Percentiles rank a stretch among this genome's conserved stretches.
phyloP scores from a whole-genome alignment of 2,113 vertebrate genomes.

The Pomatostomus ruficeps region DNA sequence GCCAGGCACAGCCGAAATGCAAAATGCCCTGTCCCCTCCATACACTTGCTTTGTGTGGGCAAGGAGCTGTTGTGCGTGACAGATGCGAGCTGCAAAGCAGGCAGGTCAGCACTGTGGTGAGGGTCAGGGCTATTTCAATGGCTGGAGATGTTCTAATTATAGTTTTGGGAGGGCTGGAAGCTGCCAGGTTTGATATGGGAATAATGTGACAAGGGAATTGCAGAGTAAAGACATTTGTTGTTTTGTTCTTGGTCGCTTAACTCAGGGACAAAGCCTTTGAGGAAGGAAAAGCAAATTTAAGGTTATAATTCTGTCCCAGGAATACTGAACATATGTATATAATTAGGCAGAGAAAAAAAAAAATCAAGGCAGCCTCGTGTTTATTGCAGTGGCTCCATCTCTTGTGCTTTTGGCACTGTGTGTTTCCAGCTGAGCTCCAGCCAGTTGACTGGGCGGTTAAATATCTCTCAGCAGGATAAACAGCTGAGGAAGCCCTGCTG shows the following conservation, averaged over 20 bases:
- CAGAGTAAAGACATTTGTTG: neutral
- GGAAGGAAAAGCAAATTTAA: neutral
- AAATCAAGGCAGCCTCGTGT: neutral
- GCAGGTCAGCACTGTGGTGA: neutral
- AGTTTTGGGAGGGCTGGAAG: neutral
- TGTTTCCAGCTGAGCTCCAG: constrained; percentile 32
- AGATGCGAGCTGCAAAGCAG: neutral
- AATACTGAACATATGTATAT: neutral
- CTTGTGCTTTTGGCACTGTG: neutral
- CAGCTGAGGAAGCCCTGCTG: constrained; percentile 74
- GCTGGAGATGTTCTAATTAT: constrained; percentile 45
- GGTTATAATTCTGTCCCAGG: neutral
- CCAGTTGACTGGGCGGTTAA: constrained; percentile 62
- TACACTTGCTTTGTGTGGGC: neutral
- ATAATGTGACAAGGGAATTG: neutral
- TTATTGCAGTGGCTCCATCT: neutral
- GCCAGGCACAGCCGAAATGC: neutral
- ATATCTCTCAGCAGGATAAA: constrained; percentile 74
- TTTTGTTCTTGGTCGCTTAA: neutral
- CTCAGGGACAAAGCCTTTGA: neutral
- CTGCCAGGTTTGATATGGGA: neutral
- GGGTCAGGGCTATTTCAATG: neutral
- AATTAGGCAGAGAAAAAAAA: neutral
- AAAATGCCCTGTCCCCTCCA: neutral
- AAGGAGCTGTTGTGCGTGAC: neutral